Percentiles rank a stretch among this genome's conserved stretches.
Conservation (phyloP, 1,140 invertebrate species). For the Pantala flavescens region DNA sequence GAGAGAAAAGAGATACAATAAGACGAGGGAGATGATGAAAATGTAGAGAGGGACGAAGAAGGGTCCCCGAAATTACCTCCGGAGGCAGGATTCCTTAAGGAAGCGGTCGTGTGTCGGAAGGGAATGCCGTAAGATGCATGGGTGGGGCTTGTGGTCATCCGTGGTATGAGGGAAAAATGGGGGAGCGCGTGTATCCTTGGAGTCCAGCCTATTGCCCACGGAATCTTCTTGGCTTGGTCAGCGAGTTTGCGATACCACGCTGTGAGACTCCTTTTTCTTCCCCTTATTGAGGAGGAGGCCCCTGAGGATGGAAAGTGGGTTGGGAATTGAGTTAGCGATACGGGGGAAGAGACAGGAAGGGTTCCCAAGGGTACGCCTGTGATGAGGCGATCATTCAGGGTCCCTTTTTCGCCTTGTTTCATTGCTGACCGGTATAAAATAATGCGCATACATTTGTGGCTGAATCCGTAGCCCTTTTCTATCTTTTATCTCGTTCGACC, state of each 20-base stretch:
- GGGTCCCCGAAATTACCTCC: not conserved
- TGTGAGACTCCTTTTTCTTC: not conserved
- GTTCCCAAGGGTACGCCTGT: not conserved
- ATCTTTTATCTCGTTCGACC: no score
- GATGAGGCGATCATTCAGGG: slow-evolving; percentile 3
- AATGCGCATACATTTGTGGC: not conserved
- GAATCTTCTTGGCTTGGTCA: not conserved
- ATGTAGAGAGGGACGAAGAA: not conserved
- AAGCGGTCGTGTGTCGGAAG: not conserved
- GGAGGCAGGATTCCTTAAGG: not conserved
- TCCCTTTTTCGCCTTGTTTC: slow-evolving; percentile 5
- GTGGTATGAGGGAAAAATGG: not conserved
- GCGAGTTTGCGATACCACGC: not conserved
- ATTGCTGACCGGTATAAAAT: not conserved
- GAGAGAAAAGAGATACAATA: not conserved
- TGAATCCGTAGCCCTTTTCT: not conserved
- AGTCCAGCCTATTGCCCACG: not conserved
- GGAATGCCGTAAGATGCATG: not conserved
- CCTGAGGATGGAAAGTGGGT: not conserved
- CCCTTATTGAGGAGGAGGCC: not conserved
- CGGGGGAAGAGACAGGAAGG: not conserved
- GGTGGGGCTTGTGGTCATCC: not conserved
- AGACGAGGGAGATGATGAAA: not conserved
- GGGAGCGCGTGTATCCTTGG: not conserved
- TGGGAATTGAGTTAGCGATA: not conserved